phyloP scores from a whole-genome alignment of 2,888 invertebrate species.

The Drosophila colorata region DNA sequence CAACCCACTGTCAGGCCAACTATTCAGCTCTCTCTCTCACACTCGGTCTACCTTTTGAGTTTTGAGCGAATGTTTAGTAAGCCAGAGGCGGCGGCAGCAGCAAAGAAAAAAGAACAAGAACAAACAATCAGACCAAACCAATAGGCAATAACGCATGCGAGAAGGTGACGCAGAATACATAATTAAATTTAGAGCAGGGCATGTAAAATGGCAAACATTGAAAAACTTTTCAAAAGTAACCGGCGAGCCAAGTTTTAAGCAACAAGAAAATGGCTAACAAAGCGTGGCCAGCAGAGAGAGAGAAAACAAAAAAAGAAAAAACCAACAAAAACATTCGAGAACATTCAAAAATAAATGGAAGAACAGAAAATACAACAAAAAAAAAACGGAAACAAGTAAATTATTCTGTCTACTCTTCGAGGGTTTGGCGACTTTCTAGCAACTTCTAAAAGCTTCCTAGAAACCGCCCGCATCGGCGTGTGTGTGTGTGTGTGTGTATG shows the following conservation, averaged over 20 bases:
- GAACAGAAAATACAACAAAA: constrained; percentile 56
- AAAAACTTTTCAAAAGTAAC: constrained; percentile 34
- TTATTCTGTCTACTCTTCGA: constrained; percentile 30
- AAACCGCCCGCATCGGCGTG: background rate
- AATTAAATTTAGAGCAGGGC: constrained; percentile 25
- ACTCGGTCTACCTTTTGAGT: background rate
- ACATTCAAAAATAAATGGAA: constrained; percentile 74
- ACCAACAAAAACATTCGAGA: constrained; percentile 62
- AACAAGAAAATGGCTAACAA: constrained; percentile 31
- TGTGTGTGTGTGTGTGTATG: background rate
- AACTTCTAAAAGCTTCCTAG: constrained; percentile 31
- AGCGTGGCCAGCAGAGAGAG: constrained; percentile 30
- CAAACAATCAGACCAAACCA: constrained; percentile 24
- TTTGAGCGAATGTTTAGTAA: constrained; percentile 7
- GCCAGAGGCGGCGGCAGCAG: constrained; percentile 16
- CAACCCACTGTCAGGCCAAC: background rate
- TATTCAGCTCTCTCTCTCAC: background rate
- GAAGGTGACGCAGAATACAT: constrained; percentile 27
- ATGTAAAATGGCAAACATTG: constrained; percentile 32
- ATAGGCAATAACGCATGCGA: constrained; percentile 27
- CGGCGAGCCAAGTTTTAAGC: constrained; percentile 17
- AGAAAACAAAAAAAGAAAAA: constrained; percentile 20
- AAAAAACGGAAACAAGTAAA: constrained; percentile 25
- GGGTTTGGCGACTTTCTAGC: constrained; percentile 27
- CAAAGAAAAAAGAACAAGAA: constrained; percentile 5